A percentile compares a stretch with the other conserved stretches of the same genome.
phyloP scores from a whole-genome alignment of 1,140 invertebrate species.

The Eupristina koningsbergeri region DNA sequence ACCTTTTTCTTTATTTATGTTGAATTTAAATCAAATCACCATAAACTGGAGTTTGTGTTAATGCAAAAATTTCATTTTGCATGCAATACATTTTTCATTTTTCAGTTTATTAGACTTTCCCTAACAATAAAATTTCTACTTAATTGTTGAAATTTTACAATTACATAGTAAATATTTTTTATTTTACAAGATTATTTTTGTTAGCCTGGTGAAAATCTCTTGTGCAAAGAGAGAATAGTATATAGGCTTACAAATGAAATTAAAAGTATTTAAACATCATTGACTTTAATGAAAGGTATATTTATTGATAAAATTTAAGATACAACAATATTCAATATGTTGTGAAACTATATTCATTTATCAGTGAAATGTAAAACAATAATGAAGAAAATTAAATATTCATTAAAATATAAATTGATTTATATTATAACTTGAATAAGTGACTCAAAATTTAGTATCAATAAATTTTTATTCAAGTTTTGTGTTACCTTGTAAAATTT shows the following conservation, averaged over 20 bases:
- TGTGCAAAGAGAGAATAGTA: constrained; percentile 21
- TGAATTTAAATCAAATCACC: background rate
- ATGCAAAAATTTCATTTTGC: constrained; percentile 29
- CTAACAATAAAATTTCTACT: constrained; percentile 7
- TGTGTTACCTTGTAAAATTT: too few species aligned
- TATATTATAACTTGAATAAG: too few species aligned
- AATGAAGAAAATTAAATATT: too few species aligned
- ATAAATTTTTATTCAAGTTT: too few species aligned
- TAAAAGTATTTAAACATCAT: background rate
- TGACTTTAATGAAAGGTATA: background rate
- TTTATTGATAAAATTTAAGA: background rate
- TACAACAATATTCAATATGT: too few species aligned
- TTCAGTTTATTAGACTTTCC: background rate
- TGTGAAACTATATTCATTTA: too few species aligned
- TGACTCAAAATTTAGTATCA: too few species aligned
- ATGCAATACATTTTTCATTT: constrained; percentile 35
- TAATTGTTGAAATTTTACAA: background rate
- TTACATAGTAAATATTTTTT: background rate
- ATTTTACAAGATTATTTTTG: constrained; percentile 9
- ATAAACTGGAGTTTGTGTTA: background rate
- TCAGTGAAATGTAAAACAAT: too few species aligned
- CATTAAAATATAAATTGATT: too few species aligned
- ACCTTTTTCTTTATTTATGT: background rate
- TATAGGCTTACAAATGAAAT: background rate
- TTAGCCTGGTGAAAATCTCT: constrained; percentile 41